phyloP scores from a whole-genome alignment of 2,797 vertebrate species.

The Paguma larvata region DNA sequence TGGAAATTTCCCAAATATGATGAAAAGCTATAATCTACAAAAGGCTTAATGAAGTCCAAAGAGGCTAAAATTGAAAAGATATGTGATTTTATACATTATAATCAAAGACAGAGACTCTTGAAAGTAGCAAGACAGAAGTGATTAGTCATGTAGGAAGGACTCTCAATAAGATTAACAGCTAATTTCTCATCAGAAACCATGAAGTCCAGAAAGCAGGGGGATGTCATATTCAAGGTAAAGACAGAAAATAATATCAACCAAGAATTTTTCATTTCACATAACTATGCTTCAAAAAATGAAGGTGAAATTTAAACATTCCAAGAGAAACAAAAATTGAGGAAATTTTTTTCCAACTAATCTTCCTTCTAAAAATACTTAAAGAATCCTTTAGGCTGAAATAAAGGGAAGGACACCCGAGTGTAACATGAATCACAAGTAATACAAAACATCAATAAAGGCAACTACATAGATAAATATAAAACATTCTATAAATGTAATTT shows the following conservation, averaged over 20 bases:
- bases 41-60: not conserved
- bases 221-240: not conserved
- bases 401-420: not conserved
- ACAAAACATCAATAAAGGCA: not conserved
- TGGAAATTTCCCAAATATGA: not conserved
- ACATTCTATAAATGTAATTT: not conserved
- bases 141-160: not conserved
- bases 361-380: not conserved
- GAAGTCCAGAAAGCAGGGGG: not conserved
- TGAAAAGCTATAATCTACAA: not conserved
- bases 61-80: not conserved
- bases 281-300: not conserved
- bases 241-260: not conserved
- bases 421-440: not conserved
- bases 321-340: not conserved
- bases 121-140: not conserved
- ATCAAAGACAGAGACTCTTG: not conserved
- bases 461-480: not conserved
- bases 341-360: not conserved
- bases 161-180: not conserved
- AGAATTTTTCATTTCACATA: not conserved
- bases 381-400: not conserved
- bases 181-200: not conserved
- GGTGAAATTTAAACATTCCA: not conserved
- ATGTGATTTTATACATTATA: not conserved